Percentiles rank a stretch among this genome's conserved stretches.
phyloP scores from a whole-genome alignment of 2,888 invertebrate genomes.

The Aphelenchoides bicaudatus region DNA sequence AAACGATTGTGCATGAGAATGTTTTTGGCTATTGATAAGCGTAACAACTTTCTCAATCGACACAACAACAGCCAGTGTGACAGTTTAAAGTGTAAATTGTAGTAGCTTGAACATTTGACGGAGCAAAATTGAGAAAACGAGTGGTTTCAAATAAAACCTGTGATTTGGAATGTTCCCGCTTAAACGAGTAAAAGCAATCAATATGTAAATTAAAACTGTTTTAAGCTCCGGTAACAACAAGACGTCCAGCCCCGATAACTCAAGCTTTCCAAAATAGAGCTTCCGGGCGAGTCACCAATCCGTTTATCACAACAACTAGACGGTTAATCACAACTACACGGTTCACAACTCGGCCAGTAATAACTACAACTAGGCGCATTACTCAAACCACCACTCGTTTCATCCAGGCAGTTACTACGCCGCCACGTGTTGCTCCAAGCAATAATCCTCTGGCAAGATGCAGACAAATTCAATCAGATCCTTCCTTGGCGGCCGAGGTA shows the following conservation, averaged over 20 bases:
- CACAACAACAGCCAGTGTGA: too few species aligned
- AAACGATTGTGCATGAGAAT: too few species aligned
- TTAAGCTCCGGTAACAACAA: constrained; percentile 2
- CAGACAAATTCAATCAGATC: constrained; percentile 49
- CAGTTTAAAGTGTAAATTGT: background rate
- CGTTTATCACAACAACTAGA: constrained; percentile 3
- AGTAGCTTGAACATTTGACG: background rate
- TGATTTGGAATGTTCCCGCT: too few species aligned
- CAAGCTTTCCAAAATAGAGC: too few species aligned
- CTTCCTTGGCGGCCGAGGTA: constrained; percentile 50
- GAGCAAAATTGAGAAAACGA: background rate
- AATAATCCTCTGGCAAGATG: constrained; percentile 43
- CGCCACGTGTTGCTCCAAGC: constrained; percentile 19
- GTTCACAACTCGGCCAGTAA: constrained; percentile 17
- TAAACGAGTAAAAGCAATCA: background rate
- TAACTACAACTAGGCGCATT: constrained; percentile 16
- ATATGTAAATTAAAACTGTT: too few species aligned
- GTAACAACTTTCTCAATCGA: too few species aligned
- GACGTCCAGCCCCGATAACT: background rate
- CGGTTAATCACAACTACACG: background rate
- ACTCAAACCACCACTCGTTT: constrained; percentile 11
- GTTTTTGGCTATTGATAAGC: constrained; percentile 4
- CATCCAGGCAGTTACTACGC: constrained; percentile 9
- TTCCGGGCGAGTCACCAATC: background rate
- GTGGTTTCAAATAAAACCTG: too few species aligned